Evolutionary conservation across 2,797 vertebrate species (phyloP), one percentile per base, ranked within the genome.

Genomic region (Schizothorax lantsangensis): DNA sequence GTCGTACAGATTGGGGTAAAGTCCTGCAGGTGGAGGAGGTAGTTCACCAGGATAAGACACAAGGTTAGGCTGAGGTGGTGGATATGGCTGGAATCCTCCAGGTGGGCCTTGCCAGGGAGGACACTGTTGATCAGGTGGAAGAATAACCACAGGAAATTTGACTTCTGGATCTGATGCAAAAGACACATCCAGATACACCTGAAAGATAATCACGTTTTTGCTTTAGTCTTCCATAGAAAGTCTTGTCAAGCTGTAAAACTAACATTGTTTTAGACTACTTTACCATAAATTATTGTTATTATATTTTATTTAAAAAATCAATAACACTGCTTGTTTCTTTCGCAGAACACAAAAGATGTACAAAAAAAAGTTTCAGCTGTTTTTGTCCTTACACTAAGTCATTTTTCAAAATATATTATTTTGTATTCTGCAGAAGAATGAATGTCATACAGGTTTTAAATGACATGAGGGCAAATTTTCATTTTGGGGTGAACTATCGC

Each of bases 171-270:
- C 75, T 45, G 43, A 33, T 19, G 88, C 89, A 74, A 81, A 88
- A 21, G 88, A 87, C n/a, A 90, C 87, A 78, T 86, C 90, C 85
- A 90, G 64, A 81, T 64, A 90, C 3, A 90, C 88, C 90, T 90
- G 69, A 80, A 72, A 79, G 75, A 87, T 59, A 86, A 43, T 2
- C 47, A 6, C 33, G 72, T 64, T 30, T 30, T 64, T 30, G 59
- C 59, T 14, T 64, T 30, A 64, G 11, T 6, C 26, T 64, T 59
- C 4, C 1, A 1, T n/a, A n/a, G 54, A 4, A 59, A n/a, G 54
- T 59, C 21, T 57, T 57, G 54, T 57, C 23, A 57, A 57, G 21
- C 52, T 54, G 2, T n/a, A n/a, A n/a, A n/a, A n/a, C n/a, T n/a
- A n/a, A n/a, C n/a, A n/a, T n/a, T n/a, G n/a, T n/a, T n/a, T n/a